These are phyloP conservation scores for Poecilia wingei DNA, from an alignment of 2,797 vertebrate genomes.

Conservation along the genomic window DNA sequence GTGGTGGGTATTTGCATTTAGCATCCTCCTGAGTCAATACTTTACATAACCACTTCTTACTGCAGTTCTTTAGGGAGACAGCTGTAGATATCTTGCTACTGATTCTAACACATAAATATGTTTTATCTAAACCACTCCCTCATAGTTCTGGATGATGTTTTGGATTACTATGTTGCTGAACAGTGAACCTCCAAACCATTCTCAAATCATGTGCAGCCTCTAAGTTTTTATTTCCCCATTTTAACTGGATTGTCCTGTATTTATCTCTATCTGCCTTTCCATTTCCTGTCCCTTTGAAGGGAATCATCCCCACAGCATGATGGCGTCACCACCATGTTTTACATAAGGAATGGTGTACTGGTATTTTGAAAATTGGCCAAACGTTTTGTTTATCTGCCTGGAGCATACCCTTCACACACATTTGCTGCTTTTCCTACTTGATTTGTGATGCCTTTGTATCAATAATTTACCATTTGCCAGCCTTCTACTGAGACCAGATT, in stretches of 20 bases:
- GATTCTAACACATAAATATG: neutral
- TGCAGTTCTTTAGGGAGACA: neutral
- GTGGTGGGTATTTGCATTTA: neutral
- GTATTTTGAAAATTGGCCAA: neutral
- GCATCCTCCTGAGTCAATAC: neutral
- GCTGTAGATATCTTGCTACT: too few species aligned
- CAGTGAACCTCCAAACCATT: neutral
- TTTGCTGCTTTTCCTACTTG: neutral
- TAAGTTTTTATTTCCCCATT: accelerated
- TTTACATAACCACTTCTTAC: neutral
- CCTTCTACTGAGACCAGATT: neutral
- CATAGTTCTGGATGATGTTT: neutral
- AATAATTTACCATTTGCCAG: neutral
- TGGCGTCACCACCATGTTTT: neutral
- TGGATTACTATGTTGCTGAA: neutral
- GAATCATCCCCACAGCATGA: neutral
- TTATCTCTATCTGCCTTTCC: neutral
- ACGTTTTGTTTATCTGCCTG: neutral
- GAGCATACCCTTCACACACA: neutral
- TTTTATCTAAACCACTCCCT: neutral
- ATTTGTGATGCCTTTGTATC: neutral
- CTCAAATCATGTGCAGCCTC: neutral
- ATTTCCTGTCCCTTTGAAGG: neutral
- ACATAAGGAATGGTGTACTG: neutral
- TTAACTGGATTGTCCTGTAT: neutral